These are phyloP conservation scores for Lates calcarifer DNA, from an alignment of 2,113 vertebrate species.

Conservation along the genomic window DNA sequence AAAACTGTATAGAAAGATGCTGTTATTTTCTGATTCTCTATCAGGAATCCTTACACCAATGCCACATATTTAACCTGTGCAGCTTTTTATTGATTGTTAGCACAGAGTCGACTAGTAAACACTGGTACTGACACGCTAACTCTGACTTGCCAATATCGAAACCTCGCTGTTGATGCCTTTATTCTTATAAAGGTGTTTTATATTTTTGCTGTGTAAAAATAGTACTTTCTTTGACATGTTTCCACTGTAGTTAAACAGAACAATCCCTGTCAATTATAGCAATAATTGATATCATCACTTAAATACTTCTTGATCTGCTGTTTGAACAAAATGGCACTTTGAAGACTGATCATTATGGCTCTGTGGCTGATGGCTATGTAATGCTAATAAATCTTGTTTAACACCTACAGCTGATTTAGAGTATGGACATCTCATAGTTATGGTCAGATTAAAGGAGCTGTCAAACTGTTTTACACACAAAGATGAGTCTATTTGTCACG, in stretches of 20 bases:
- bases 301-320: slow-evolving; percentile 35
- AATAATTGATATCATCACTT: slow-evolving; percentile 52
- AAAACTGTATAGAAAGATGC: slow-evolving; percentile 32
- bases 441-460: background rate
- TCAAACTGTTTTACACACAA: background rate
- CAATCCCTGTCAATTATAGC: slow-evolving; percentile 32
- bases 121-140: background rate
- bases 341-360: slow-evolving; percentile 33
- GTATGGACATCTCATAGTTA: background rate
- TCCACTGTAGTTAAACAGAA: background rate
- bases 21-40: slow-evolving; percentile 37
- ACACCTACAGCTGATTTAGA: slow-evolving; percentile 23
- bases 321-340: slow-evolving; percentile 65
- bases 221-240: slow-evolving; percentile 12
- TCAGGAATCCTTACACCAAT: slow-evolving; percentile 23
- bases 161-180: slow-evolving; percentile 7
- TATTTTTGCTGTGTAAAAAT: slow-evolving; percentile 24
- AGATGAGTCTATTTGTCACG: background rate
- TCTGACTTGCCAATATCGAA: background rate
- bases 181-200: slow-evolving; percentile 35
- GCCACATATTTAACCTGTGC: slow-evolving; percentile 40
- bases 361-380: slow-evolving; percentile 45
- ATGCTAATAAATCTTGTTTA: slow-evolving; percentile 71
- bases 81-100: slow-evolving; percentile 37
- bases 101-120: slow-evolving; percentile 25